Evolutionary conservation across 2,888 invertebrate species (phyloP).

Genomic region (Sicus ferrugineus): DNA sequence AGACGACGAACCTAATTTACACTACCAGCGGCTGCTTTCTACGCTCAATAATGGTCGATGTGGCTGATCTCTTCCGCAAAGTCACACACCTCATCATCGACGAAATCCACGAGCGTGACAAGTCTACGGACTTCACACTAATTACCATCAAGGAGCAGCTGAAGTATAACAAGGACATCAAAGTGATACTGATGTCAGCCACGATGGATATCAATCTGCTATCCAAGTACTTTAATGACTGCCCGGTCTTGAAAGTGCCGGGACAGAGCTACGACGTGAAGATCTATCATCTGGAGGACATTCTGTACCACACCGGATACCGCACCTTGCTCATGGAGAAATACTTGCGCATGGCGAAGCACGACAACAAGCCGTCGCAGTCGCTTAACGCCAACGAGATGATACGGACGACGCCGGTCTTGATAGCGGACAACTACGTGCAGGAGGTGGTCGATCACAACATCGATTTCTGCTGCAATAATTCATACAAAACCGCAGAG

Average conservation of each 20-base stretch:
- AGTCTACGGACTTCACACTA: slow-evolving; percentile 90
- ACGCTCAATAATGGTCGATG: slow-evolving; percentile 85
- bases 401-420: slow-evolving; percentile 31
- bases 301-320: slow-evolving; percentile 69
- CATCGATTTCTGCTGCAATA: slow-evolving; percentile 45
- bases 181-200: slow-evolving; percentile 93
- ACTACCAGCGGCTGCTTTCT: slow-evolving; percentile 67
- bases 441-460: slow-evolving; percentile 66
- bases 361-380: slow-evolving; percentile 2
- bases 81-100: slow-evolving; percentile 87
- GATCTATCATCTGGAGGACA: slow-evolving; percentile 81
- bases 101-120: slow-evolving; percentile 95
- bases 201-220: slow-evolving; percentile 87
- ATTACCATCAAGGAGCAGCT: slow-evolving; percentile 83
- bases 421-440: slow-evolving; percentile 61
- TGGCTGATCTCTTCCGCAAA: slow-evolving; percentile 50
- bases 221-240: slow-evolving; percentile 81
- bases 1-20: slow-evolving; percentile 54
- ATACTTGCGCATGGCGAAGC: slow-evolving; percentile 45
- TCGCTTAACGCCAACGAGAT: neutral
- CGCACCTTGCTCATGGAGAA: slow-evolving; percentile 52
- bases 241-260: slow-evolving; percentile 79
- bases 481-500: slow-evolving; percentile 38
- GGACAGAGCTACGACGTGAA: slow-evolving; percentile 80
- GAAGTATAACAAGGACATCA: slow-evolving; percentile 74